Conservation (phyloP, 92 coral and sea anemone genomes). For the Zoanthus sociatus region DNA sequence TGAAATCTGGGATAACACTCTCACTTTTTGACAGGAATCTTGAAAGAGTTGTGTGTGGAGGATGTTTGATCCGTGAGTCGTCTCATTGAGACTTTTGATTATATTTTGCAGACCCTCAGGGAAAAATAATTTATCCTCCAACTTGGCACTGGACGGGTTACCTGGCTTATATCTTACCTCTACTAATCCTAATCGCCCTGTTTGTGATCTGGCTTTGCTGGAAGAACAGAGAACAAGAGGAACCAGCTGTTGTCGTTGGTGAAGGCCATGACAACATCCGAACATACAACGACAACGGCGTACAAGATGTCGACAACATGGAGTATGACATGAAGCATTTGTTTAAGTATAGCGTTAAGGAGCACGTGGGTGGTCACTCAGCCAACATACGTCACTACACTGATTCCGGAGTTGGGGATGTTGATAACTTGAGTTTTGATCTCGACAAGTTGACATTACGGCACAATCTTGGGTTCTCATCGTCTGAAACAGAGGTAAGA, state of each 20-base stretch:
- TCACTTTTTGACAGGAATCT: too few species aligned
- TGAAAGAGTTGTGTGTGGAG: too few species aligned
- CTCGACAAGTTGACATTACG: slow-evolving; percentile 12
- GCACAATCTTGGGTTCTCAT: slow-evolving; percentile 2
- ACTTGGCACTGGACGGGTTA: slow-evolving; percentile 22
- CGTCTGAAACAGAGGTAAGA: slow-evolving; percentile 29
- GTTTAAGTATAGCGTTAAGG: slow-evolving; percentile 16
- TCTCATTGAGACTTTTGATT: too few species aligned
- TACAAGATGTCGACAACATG: slow-evolving; percentile 28
- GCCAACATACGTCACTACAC: slow-evolving; percentile 42
- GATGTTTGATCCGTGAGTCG: not conserved
- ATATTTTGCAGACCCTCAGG: not conserved
- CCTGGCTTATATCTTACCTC: not conserved
- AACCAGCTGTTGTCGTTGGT: not conserved
- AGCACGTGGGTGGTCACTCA: slow-evolving; percentile 14
- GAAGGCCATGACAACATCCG: slow-evolving; percentile 36
- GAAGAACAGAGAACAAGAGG: slow-evolving; percentile 33
- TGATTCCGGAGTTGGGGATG: slow-evolving; percentile 34
- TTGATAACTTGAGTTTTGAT: slow-evolving; percentile 20
- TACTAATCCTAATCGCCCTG: slow-evolving; percentile 5
- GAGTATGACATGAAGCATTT: slow-evolving; percentile 38
- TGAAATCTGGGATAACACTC: too few species aligned
- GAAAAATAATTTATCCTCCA: not conserved
- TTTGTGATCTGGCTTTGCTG: slow-evolving; percentile 30
- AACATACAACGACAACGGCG: slow-evolving; percentile 30